Evolutionary conservation across 2,113 vertebrate genomes (phyloP), one percentile per base, ranked within the genome.

Genomic region (Rhabdomys dilectus): DNA sequence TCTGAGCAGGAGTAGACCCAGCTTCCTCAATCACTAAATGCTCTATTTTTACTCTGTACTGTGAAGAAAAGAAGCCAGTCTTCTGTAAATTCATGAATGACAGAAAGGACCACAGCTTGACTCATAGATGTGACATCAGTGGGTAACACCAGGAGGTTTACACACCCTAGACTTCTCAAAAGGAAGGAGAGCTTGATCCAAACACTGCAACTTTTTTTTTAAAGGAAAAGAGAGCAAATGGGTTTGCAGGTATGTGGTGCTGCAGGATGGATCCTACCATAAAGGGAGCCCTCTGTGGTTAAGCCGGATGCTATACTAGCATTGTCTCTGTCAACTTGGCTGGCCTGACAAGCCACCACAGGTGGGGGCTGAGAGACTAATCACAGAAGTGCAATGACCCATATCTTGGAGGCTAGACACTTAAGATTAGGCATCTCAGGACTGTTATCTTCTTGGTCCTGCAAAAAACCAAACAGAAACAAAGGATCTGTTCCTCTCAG

Each of bases 111-210:
- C 13, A 17, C 11, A 39, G 53, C 15, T 7, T 1, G 19, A 2
- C 0, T 0, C 34, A 22, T n/a, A 1, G 1, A 16, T 31, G 10
- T 2, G 29, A 4, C 5, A 7, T 13, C 24, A 12, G n/a, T 6
- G 4, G 15, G 56, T 42, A n/a, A 87, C 17, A 0, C 0, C 0
- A 7, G 22, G 51, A 60, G 29, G 15, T 36, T 66, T 58, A 3
- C 4, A 58, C 11, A 51, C 45, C 58, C 60, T n/a, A 34, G 51
- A n/a, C 16, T 81, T 15, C 64, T 48, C 53, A 34, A 3, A 24
- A 70, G 15, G 22, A 24, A 13, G 7, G 22, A 2, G 17, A 39
- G n/a, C 6, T 16, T 81, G 24, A 4, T 39, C 64, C 34, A 82
- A 42, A 24, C 7, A 22, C 34, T 6, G 1, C 9, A 58, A 45